A percentile compares a stretch with the other conserved stretches of the same genome.
Evolutionary conservation across 2,797 vertebrate genomes (phyloP).

Genomic region (Neosalanx taihuensis): DNA sequence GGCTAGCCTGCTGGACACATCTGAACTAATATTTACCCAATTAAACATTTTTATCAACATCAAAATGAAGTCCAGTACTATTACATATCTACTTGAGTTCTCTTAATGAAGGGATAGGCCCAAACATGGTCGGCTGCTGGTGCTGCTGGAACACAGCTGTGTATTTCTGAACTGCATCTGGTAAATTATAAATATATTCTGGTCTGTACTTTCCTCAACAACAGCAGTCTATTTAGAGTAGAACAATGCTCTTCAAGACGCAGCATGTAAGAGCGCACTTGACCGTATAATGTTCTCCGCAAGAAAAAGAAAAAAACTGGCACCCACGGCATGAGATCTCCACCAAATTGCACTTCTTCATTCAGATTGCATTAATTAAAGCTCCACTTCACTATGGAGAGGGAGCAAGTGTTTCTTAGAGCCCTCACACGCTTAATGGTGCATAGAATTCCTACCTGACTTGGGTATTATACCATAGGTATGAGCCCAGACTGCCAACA

Average conservation of each 20-base stretch:
- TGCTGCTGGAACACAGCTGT: slow-evolving; percentile 18
- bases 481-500: slow-evolving; percentile 43
- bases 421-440: slow-evolving; percentile 53
- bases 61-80: slow-evolving; percentile 52
- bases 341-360: slow-evolving; percentile 49
- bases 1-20: slow-evolving; percentile 78
- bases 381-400: slow-evolving; percentile 42
- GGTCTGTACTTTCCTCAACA: slow-evolving; percentile 35
- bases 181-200: slow-evolving; percentile 32
- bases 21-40: slow-evolving; percentile 81
- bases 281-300: slow-evolving; percentile 38
- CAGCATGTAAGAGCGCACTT: slow-evolving; percentile 39
- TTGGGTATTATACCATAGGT: slow-evolving; percentile 49
- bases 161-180: slow-evolving; percentile 25
- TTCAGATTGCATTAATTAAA: slow-evolving; percentile 61
- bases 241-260: slow-evolving; percentile 31
- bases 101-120: slow-evolving; percentile 33
- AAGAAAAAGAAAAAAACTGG: slow-evolving; percentile 37
- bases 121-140: slow-evolving; percentile 34
- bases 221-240: slow-evolving; percentile 55
- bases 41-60: slow-evolving; percentile 78
- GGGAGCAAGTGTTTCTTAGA: slow-evolving; percentile 41
- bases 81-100: slow-evolving; percentile 32
- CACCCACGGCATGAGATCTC: slow-evolving; percentile 34
- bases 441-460: slow-evolving; percentile 55